Base-by-base conservation (phyloP, 2,113 vertebrate species). In the Elephantulus edwardii region DNA sequence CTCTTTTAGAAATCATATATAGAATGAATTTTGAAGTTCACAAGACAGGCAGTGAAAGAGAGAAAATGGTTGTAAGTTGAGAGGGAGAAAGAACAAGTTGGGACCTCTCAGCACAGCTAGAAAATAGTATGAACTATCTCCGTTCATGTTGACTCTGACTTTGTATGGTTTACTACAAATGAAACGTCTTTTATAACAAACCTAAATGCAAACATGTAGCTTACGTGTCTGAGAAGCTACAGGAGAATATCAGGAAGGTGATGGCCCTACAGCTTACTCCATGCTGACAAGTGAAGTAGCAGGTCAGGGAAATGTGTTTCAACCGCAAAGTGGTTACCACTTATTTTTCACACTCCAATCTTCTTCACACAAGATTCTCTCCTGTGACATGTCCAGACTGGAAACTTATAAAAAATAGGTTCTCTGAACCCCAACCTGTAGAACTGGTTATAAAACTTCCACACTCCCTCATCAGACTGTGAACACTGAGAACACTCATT, bases 281-380 rank as follows among this genome's bases (percentile, higher is more conserved):
- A n/a, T 35, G 50, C 4, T 0, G 2, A 20, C 20, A 20, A 2
- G 44, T 0, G 2, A 90, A 11, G 46, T 14, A 50, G 22, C 4
- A 85, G 26, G 38, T 52, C 0, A 24, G 30, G 10, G 17, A 0
- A 16, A 50, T 16, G 5, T 44, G 14, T 17, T 0, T 38, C 40
- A 50, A 62, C 35, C 50, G 60, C 35, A 35, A 12, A 42, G 6
- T 1, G 19, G 13, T n/a, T 44, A 28, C 35, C 30, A 17, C 17
- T 17, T 80, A 40, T 44, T 42, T 46, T 42, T 13, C 35, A 16
- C 9, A 38, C 9, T 38, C 14, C 1, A 5, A 4, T n/a, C n/a
- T n/a, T 24, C 54, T 14, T 71, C 26, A 13, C 38, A 35, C 11
- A 12, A 1, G 19, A 35, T 62, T 28, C 38, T 80, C 42, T 56